Percentiles rank a stretch among this genome's conserved stretches.
phyloP scores from a whole-genome alignment of 2,888 invertebrate genomes.

The Erebia ligea region DNA sequence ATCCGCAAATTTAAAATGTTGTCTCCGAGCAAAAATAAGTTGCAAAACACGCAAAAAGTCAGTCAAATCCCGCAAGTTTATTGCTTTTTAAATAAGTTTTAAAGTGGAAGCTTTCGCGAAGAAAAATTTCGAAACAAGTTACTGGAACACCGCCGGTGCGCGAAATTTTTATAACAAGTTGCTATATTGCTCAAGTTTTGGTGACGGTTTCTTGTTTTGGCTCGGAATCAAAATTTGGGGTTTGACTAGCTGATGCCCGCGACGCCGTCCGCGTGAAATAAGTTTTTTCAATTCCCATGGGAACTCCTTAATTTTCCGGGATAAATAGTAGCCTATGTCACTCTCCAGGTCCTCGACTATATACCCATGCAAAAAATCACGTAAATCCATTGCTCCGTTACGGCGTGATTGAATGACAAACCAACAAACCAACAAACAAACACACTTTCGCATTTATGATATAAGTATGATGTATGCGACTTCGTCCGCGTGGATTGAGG shows the following conservation, averaged over 20 bases:
- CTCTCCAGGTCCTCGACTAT: too few species aligned
- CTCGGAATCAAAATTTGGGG: not conserved
- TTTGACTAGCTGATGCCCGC: not conserved
- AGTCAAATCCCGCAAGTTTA: not conserved
- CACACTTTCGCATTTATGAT: too few species aligned
- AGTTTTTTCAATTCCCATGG: too few species aligned
- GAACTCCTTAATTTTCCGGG: too few species aligned
- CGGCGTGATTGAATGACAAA: too few species aligned
- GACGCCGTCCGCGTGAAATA: too few species aligned
- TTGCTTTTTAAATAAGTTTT: conserved; percentile 17
- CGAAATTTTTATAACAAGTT: conserved; percentile 16
- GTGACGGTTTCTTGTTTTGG: not conserved
- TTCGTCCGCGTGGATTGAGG: too few species aligned
- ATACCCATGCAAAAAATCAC: too few species aligned
- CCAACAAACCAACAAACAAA: too few species aligned
- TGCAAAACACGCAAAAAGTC: not conserved
- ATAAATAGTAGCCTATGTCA: too few species aligned
- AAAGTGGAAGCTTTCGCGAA: conserved; percentile 7
- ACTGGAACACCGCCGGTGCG: conserved; percentile 1
- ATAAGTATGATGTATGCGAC: too few species aligned
- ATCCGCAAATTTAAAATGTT: not conserved
- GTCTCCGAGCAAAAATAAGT: not conserved
- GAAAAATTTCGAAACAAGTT: conserved; percentile 12
- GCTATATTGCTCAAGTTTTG: conserved; percentile 15
- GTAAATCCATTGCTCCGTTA: too few species aligned